phyloP scores from a whole-genome alignment of 1,140 invertebrate genomes.

The Drosophila grimshawi region DNA sequence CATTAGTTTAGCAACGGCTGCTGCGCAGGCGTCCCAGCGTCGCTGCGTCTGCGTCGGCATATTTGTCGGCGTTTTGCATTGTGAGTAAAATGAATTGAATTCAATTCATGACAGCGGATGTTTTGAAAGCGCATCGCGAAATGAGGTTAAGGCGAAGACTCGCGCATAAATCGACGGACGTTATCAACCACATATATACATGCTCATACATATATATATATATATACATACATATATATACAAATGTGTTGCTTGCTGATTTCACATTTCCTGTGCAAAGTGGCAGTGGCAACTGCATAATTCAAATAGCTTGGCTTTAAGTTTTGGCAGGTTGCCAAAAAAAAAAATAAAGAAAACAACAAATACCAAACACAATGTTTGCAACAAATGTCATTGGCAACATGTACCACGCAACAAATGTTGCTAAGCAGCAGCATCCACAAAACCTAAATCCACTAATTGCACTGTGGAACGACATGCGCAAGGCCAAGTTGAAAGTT shows the following conservation, averaged over 20 bases:
- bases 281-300: constrained; percentile 21
- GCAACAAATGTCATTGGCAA: constrained; percentile 23
- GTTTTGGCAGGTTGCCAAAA: constrained; percentile 43
- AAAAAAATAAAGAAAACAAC: constrained; percentile 12
- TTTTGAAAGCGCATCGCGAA: constrained; percentile 49
- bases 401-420: constrained; percentile 38
- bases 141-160: constrained; percentile 45
- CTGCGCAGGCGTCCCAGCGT: constrained; percentile 58
- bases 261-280: constrained; percentile 34
- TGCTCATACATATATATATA: not conserved
- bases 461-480: constrained; percentile 12
- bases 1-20: constrained; percentile 54
- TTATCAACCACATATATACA: constrained; percentile 2
- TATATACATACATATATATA: not conserved
- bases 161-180: constrained; percentile 30
- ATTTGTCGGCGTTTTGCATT: constrained; percentile 52
- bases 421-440: constrained; percentile 52
- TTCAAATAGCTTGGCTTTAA: constrained; percentile 2
- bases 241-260: not conserved
- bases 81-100: constrained; percentile 55
- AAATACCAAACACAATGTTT: not conserved
- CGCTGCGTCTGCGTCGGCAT: constrained; percentile 35
- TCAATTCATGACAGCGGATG: constrained; percentile 64
- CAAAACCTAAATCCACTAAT: constrained; percentile 44
- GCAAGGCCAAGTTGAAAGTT: not conserved